Evolutionary conservation across 2,113 vertebrate genomes (phyloP).

Genomic region (Phoenicopterus ruber): DNA sequence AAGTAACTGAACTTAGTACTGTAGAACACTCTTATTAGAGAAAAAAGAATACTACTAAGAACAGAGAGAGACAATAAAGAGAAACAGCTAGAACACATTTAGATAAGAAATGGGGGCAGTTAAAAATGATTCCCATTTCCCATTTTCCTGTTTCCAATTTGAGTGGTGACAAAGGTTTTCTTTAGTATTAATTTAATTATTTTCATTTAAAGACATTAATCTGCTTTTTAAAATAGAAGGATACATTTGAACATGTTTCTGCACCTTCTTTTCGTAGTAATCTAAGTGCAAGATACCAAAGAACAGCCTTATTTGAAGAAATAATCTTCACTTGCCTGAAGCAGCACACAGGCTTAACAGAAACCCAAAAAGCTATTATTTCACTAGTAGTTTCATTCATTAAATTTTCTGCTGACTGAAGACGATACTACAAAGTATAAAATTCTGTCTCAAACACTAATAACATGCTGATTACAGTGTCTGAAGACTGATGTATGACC

Average conservation of each 20-base stretch:
- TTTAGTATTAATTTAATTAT: not conserved
- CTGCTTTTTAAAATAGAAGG: not conserved
- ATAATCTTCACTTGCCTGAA: not conserved
- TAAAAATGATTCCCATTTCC: not conserved
- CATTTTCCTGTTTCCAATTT: not conserved
- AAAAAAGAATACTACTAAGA: not conserved
- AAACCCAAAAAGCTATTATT: not conserved
- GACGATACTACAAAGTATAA: not conserved
- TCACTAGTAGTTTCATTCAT: not conserved
- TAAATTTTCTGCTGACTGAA: not conserved
- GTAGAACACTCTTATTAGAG: not conserved
- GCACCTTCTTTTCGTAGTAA: not conserved
- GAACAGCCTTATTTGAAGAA: not conserved
- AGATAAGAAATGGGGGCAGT: not conserved
- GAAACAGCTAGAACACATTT: not conserved
- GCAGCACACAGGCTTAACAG: not conserved
- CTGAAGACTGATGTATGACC: not conserved
- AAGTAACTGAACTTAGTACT: not conserved
- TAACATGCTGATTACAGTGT: not conserved
- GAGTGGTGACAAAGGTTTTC: not conserved
- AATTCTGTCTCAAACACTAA: not conserved
- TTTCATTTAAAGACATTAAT: not conserved
- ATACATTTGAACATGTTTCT: not conserved
- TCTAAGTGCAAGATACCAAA: not conserved
- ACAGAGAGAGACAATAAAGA: not conserved